phyloP scores from a whole-genome alignment of 1,140 invertebrate genomes.

The Drosophila arawakana region DNA sequence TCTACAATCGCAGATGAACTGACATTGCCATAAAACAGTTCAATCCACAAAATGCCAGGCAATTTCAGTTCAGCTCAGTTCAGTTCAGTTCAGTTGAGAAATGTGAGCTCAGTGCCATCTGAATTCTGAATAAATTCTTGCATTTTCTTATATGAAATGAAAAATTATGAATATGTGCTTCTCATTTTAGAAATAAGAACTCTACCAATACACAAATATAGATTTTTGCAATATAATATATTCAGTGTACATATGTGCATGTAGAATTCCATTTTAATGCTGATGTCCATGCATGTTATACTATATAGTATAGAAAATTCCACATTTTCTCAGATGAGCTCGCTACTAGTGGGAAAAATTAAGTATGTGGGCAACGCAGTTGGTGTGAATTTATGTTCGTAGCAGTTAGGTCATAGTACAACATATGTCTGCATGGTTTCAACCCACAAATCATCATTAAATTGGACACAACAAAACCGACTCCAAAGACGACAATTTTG shows the following conservation, averaged over 20 bases:
- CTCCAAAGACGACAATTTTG: neutral
- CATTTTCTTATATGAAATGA: neutral
- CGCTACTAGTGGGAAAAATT: slow-evolving; percentile 3
- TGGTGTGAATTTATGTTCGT: slow-evolving; percentile 29
- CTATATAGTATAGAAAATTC: neutral
- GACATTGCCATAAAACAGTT: slow-evolving; percentile 64
- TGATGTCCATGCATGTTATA: neutral
- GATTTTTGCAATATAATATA: slow-evolving; percentile 8
- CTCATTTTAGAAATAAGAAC: neutral
- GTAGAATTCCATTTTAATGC: neutral
- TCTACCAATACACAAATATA: neutral
- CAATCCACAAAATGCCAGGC: slow-evolving; percentile 16
- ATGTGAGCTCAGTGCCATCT: slow-evolving; percentile 17
- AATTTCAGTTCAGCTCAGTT: neutral
- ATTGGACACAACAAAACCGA: slow-evolving; percentile 24
- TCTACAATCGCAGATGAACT: slow-evolving; percentile 49
- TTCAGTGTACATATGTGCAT: neutral
- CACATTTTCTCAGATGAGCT: slow-evolving; percentile 11
- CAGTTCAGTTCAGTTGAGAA: neutral
- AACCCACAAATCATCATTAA: slow-evolving; percentile 67
- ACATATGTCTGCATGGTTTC: slow-evolving; percentile 48
- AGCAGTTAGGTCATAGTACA: slow-evolving; percentile 44
- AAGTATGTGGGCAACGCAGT: slow-evolving; percentile 9
- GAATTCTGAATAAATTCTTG: slow-evolving; percentile 18
- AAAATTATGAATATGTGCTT: slow-evolving; percentile 2